Base-by-base conservation (phyloP, 2,888 invertebrate species). In the Auanema freiburgensis region DNA sequence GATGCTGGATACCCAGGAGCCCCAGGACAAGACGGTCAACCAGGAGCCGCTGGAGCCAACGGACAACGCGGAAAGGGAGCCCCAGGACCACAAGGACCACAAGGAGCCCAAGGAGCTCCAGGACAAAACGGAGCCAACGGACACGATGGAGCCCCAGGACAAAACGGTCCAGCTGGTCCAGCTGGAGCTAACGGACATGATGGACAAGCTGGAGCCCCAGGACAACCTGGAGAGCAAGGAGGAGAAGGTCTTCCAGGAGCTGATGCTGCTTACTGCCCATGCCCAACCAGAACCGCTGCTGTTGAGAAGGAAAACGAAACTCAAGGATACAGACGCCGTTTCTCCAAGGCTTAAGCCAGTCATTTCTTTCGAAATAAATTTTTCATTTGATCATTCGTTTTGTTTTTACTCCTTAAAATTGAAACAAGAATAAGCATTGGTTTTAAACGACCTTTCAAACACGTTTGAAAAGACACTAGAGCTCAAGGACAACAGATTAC, bases 41-140 rank as follows among this genome's bases (percentile, higher is more conserved):
- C 69, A 25, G 76, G 76, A 72, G 59, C 67, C 41, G 55, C 68
- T 23, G 74, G 78, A 69, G 62, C 62, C 21, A 68, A 68, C 60
- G 79, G 75, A 69, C 66, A 71, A 59, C 64, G 69, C 43, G 76
- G 79, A 62, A 55, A 65, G 50, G 78, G 76, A 59, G 70, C 69
- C 40, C 66, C 72, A 52, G 77, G 77, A 71, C 71, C 71, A 53
- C 49, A 61, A 33, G 77, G 77, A 63, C 63, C 65, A 57, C 66
- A 61, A 43, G 74, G 72, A 65, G 67, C 65, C 58, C 61, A 67
- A 14, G 76, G 76, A 62, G 52, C 72, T 21, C 58, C 76, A 16
- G 76, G 76, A 70, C 49, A 69, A 16, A 55, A 53, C 53, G 74
- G 74, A 66, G 66, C 63, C 14, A 57, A 67, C 60, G 74, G 74